Percentiles rank a stretch among this genome's conserved stretches.
Conservation (phyloP, 2,888 invertebrate genomes). For the Siphonodentalium dalli region DNA sequence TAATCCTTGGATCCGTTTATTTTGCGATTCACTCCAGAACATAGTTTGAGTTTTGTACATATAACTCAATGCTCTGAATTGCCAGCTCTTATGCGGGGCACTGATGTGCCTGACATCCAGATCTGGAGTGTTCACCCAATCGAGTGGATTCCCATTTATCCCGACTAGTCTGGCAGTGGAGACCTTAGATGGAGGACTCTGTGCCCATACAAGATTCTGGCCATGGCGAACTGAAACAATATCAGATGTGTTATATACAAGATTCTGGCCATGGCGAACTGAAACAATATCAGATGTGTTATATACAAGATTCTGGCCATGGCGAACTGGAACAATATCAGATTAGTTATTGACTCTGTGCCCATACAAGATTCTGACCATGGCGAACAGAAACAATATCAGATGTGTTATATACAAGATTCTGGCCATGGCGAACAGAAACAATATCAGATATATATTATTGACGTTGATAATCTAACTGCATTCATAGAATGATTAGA, state of each 20-base stretch:
- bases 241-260: constrained; percentile 37
- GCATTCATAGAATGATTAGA: too few relatives aligned
- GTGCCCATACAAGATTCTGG: constrained; percentile 56
- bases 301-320: constrained; percentile 51
- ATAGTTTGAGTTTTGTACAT: constrained; percentile 43
- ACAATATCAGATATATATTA: constrained; percentile 28
- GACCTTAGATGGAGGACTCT: constrained; percentile 39
- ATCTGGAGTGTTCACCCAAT: constrained; percentile 49
- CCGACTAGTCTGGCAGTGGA: constrained; percentile 52
- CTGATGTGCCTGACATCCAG: constrained; percentile 52
- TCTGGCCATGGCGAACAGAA: constrained; percentile 53
- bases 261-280: constrained; percentile 54
- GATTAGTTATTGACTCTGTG: background rate
- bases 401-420: constrained; percentile 50
- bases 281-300: constrained; percentile 19
- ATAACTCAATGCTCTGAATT: constrained; percentile 51
- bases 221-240: constrained; percentile 54
- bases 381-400: constrained; percentile 46
- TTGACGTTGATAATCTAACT: too few relatives aligned
- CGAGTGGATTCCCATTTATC: constrained; percentile 52
- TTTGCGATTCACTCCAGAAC: constrained; percentile 54
- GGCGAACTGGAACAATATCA: constrained; percentile 42
- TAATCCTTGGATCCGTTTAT: constrained; percentile 51
- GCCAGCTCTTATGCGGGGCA: constrained; percentile 55
- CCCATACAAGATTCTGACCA: constrained; percentile 56